Evolutionary conservation across 2,113 vertebrate genomes (phyloP), one percentile per base, ranked within the genome.

Genomic region (Malurus cyaneus): DNA sequence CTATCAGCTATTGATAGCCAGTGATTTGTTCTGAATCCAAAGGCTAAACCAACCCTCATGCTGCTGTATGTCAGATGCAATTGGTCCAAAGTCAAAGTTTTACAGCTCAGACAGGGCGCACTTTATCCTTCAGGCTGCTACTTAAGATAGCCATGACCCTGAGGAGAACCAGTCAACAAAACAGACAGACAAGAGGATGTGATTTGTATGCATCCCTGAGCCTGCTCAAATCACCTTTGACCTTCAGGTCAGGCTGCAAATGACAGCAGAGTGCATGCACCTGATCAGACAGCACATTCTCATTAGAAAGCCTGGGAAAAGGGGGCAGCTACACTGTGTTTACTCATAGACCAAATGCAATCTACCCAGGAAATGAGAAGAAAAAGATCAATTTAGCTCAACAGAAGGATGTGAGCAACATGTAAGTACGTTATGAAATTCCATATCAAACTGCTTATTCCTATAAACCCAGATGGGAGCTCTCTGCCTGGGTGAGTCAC

Each of bases 141-240:
- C 97, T 98, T 98, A 98, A 98, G 98, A 98, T 98, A 98, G 98
- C 97, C 97, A 95, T 96, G 98, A 98, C 98, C 98, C 98, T 98
- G 97, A 98, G 98, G 98, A 98, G 97, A 98, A 98, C 97, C 97
- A 98, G 98, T 98, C 98, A 98, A 98, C 98, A 98, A 98, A 98
- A 98, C 97, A 98, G 98, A 98, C 96, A 98, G 98, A 98, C 98
- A 98, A 98, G 98, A 98, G 98, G 97, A 98, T 98, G 97, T 98
- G 96, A 98, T 98, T 98, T 97, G 98, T 98, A 98, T 98, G 98
- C 98, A 98, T 98, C 97, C 95, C 97, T 91, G 95, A 98, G 97
- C 97, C 95, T 97, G 96, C 97, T 98, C 97, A 94, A 96, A 96
- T 98, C 98, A 98, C 98, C 98, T 96, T 93, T 98, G 98, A 98